Evolutionary conservation across 2,888 invertebrate species (phyloP).

Genomic region (Vandiemenella viatica): DNA sequence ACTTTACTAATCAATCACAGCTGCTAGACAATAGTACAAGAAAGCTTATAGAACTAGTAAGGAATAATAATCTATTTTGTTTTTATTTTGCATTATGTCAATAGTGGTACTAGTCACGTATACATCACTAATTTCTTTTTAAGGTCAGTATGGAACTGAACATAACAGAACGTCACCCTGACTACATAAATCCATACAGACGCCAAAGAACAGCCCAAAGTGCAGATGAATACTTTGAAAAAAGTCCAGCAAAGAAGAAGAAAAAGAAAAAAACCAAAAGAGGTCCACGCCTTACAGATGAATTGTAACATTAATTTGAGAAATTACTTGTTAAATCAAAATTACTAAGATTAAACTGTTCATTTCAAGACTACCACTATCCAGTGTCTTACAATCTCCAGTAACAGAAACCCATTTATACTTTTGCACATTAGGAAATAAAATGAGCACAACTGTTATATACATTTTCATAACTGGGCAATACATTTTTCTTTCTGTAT

Average conservation of each 20-base stretch:
- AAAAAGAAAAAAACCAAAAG: constrained; percentile 26
- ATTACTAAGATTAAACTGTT: too few species aligned
- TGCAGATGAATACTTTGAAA: not conserved
- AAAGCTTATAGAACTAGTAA: constrained; percentile 35
- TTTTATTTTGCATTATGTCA: not conserved
- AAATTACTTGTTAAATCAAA: too few species aligned
- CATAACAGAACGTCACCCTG: constrained; percentile 34
- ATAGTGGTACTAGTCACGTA: not conserved
- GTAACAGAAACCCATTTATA: too few species aligned
- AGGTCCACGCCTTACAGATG: constrained; percentile 28
- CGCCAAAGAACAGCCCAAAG: constrained; percentile 19
- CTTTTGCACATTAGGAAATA: too few species aligned
- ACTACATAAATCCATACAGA: constrained; percentile 40
- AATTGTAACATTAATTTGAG: too few species aligned
- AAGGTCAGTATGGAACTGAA: constrained; percentile 40
- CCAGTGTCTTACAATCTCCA: too few species aligned
- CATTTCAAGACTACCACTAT: too few species aligned
- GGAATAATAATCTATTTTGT: constrained; percentile 6
- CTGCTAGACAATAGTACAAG: constrained; percentile 37
- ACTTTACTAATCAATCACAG: constrained; percentile 37
- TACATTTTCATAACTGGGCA: too few species aligned
- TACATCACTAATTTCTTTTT: too few species aligned
- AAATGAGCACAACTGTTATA: too few species aligned
- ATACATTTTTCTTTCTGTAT: too few species aligned
- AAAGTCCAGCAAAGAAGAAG: constrained; percentile 21